Conservation (phyloP, 2,113 vertebrate species). For the Columba livia region DNA sequence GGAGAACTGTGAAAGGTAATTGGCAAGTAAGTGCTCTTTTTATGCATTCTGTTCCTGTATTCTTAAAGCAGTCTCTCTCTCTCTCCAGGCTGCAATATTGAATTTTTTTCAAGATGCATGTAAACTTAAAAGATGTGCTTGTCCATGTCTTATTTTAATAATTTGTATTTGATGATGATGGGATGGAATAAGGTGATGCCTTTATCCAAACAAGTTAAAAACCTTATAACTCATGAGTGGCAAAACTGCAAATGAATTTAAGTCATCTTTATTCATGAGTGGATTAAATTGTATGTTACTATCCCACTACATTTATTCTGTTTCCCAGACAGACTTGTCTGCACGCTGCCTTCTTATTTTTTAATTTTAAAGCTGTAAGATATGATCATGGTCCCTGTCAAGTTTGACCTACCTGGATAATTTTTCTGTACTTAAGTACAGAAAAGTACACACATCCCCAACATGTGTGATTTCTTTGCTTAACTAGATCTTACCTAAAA, state of each 20-base stretch:
- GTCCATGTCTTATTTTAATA: constrained; percentile 75
- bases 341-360: constrained; percentile 55
- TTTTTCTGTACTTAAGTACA: constrained; percentile 35
- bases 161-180: constrained; percentile 74
- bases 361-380: constrained; percentile 66
- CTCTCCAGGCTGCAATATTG: constrained; percentile 64
- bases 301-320: constrained; percentile 66
- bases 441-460: not conserved
- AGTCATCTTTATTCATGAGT: constrained; percentile 80
- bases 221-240: constrained; percentile 72
- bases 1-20: constrained; percentile 84
- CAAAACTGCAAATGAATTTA: constrained; percentile 72
- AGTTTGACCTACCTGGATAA: constrained; percentile 57
- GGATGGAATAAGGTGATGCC: constrained; percentile 65
- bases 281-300: constrained; percentile 66
- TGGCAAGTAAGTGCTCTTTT: constrained; percentile 85
- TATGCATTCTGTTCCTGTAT: constrained; percentile 28
- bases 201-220: constrained; percentile 76
- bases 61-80: constrained; percentile 35
- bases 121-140: constrained; percentile 73
- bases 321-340: constrained; percentile 57
- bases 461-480: constrained; percentile 43
- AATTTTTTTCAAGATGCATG: constrained; percentile 73
- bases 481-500: constrained; percentile 41
- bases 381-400: constrained; percentile 34